These are phyloP conservation scores for Parnassius orleans DNA, from an alignment of 2,888 invertebrate species.

Conservation along the genomic window DNA sequence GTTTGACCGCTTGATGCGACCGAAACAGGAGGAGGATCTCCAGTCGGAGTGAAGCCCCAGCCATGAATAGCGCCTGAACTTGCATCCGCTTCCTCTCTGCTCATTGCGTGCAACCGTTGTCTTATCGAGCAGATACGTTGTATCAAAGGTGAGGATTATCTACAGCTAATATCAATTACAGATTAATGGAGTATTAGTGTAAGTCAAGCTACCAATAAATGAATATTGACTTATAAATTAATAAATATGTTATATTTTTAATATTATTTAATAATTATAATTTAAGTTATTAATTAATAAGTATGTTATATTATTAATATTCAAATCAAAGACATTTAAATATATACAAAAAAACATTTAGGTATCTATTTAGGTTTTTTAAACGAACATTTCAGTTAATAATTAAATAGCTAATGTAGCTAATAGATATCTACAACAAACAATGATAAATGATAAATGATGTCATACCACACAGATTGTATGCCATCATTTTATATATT, in stretches of 20 bases:
- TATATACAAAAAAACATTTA: no score
- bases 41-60: conserved; percentile 72
- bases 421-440: no score
- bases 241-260: neutral
- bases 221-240: conserved; percentile 14
- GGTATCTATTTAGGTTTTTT: no score
- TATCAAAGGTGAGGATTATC: conserved; percentile 45
- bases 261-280: neutral
- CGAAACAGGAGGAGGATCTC: conserved; percentile 52
- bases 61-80: conserved; percentile 55
- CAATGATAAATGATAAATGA: no score
- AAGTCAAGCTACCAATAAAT: conserved; percentile 8
- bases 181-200: conserved; percentile 21
- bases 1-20: conserved; percentile 35
- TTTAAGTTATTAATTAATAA: neutral
- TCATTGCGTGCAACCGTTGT: conserved; percentile 41
- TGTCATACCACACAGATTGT: no score
- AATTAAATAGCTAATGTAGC: no score
- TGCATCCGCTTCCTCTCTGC: conserved; percentile 45
- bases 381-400: no score
- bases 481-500: no score
- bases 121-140: conserved; percentile 41
- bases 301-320: no score
- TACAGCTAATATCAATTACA: conserved; percentile 18
- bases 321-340: no score